phyloP scores from a whole-genome alignment of 2,113 vertebrate genomes.

The Scytalopus superciliaris region DNA sequence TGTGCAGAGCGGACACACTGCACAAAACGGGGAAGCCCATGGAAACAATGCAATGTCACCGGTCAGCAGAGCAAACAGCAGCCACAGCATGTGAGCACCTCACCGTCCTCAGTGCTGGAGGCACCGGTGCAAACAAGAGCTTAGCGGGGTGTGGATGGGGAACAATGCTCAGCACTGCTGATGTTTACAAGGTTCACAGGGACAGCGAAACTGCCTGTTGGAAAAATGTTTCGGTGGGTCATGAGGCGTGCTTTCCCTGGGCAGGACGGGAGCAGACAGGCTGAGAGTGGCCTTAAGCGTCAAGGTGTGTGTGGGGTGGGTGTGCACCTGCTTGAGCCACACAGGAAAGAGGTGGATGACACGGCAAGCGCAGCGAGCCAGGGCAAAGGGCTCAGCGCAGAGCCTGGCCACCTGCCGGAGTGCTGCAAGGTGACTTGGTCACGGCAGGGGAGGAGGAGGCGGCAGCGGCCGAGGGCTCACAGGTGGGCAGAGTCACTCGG shows the following conservation, averaged over 20 bases:
- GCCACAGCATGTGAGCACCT: neutral
- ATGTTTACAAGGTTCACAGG: neutral
- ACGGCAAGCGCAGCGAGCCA: accelerated
- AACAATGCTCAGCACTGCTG: neutral
- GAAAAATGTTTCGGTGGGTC: neutral
- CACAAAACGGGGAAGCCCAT: neutral
- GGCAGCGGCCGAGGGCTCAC: neutral
- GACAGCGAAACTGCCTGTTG: neutral
- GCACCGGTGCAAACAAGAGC: neutral
- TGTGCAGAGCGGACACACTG: accelerated
- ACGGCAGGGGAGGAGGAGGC: no score
- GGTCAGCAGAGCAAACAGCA: neutral
- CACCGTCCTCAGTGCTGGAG: accelerated
- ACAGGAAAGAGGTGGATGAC: no score
- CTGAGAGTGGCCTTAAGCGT: accelerated
- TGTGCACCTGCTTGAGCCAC: neutral
- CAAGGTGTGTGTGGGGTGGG: accelerated
- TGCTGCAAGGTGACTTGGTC: accelerated
- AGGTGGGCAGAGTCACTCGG: accelerated
- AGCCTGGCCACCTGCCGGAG: neutral
- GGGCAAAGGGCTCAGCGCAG: neutral
- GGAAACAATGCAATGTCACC: neutral
- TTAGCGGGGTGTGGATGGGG: neutral
- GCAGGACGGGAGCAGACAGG: neutral
- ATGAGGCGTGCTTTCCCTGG: neutral